Percentiles rank a stretch among this genome's conserved stretches.
Conservation (phyloP, 1,140 invertebrate species). For the Megalopta genalis region DNA sequence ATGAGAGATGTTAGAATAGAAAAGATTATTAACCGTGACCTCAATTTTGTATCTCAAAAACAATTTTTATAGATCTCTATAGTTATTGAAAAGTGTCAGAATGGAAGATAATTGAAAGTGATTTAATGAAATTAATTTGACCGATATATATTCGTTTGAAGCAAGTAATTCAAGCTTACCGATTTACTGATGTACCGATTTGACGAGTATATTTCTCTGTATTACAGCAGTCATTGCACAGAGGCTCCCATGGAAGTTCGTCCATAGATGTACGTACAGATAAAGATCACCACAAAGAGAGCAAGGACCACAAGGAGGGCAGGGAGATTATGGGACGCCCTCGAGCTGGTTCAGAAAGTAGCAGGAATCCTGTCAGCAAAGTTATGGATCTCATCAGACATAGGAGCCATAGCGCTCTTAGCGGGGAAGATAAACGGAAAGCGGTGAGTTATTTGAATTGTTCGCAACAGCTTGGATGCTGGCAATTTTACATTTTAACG, state of each 20-base stretch:
- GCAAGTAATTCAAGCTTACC: no score
- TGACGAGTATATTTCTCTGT: not conserved
- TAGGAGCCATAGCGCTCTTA: conserved; percentile 86
- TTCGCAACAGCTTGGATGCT: not conserved
- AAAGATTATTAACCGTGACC: no score
- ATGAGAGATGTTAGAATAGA: no score
- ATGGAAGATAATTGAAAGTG: no score
- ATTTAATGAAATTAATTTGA: no score
- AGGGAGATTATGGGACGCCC: conserved; percentile 74
- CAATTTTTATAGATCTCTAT: no score
- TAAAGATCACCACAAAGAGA: conserved; percentile 68
- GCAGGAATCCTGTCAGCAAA: conserved; percentile 88
- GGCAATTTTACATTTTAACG: not conserved
- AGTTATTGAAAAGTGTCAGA: no score
- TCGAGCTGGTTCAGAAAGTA: conserved; percentile 80
- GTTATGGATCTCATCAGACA: conserved; percentile 94
- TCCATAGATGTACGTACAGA: conserved; percentile 72
- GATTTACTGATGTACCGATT: no score
- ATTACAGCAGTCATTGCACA: conserved; percentile 73
- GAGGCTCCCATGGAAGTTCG: conserved; percentile 73
- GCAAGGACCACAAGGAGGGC: conserved; percentile 66
- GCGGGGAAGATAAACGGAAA: conserved; percentile 87
- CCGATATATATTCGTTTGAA: no score
- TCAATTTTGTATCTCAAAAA: no score
- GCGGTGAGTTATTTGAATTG: conserved; percentile 83